Evolutionary conservation across 2,113 vertebrate genomes (phyloP).

Genomic region (Macroglossus sobrinus): DNA sequence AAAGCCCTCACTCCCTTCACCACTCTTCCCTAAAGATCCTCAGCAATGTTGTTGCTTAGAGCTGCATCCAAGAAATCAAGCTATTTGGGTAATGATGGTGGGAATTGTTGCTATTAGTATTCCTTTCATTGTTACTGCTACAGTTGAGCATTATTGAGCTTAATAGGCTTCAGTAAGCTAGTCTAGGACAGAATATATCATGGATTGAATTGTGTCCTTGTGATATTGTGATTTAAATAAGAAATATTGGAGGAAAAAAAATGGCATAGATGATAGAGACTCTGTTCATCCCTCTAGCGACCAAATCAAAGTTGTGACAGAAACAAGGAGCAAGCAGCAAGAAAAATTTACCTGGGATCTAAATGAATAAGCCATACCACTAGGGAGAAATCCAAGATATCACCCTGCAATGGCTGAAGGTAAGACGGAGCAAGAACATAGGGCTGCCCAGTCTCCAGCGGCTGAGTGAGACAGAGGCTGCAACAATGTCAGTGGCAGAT

Average conservation of each 20-base stretch:
- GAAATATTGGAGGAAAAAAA: neutral
- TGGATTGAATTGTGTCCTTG: neutral
- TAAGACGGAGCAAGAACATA: no score
- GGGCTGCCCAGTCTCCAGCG: no score
- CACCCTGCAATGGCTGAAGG: no score
- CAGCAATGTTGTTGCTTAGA: neutral
- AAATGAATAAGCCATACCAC: no score
- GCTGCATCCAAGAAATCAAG: neutral
- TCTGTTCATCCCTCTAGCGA: no score
- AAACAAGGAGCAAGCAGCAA: no score
- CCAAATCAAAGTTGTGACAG: no score
- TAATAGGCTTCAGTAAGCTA: neutral
- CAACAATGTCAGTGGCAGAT: no score
- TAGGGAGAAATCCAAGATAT: no score
- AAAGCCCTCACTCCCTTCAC: neutral
- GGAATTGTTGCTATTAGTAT: neutral
- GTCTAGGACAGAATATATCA: neutral
- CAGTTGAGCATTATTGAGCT: neutral
- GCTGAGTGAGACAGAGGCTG: no score
- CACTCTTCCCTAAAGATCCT: neutral
- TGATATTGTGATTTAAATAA: neutral
- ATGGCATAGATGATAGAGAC: no score
- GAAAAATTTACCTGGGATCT: no score
- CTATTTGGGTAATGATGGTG: neutral
- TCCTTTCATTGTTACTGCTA: neutral